Evolutionary conservation across 2,797 vertebrate genomes (phyloP), one percentile per base, ranked within the genome.

Genomic region (Catharus ustulatus): DNA sequence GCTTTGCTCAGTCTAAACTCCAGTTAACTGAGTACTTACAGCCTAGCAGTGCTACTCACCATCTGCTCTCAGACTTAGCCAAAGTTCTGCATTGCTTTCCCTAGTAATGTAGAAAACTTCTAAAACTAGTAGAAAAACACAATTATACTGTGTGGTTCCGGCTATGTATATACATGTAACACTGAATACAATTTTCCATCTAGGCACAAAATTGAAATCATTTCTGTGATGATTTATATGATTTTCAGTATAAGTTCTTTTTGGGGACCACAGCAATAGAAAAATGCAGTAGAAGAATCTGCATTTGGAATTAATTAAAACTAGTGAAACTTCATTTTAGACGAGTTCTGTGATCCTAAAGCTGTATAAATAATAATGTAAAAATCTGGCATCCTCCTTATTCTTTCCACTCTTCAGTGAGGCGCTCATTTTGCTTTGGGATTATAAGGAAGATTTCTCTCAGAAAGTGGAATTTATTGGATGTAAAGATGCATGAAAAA

Each of bases 301-400:
- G 23, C 26, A 69, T 90, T 94, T 66, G 27, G 16, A 87, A 87
- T 34, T 0, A 90, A 81, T 93, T 86, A 89, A 82, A 93, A 89
- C 13, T 55, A 18, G 24, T 74, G 63, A 79, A 91, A 36, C 27
- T 79, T 84, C 24, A 42, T 71, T 91, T 48, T 77, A 80, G 43
- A 79, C 23, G 27, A 71, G 29, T 92, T 79, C 32, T 89, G 15
- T 84, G 71, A 76, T 63, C 36, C 63, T 84, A 8, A 85, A 87
- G 57, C 49, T 89, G 36, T 93, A 67, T 89, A 80, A 95, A 85
- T 52, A 85, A 63, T 84, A 82, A 59, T 74, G 29, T 76, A 61
- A 80, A 93, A 94, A 68, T 75, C 64, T 77, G 49, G 6, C 48
- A 77, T 27, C 64, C 26, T 82, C 24, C 52, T 77, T 87, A 72